Evolutionary conservation across 2,888 invertebrate genomes (phyloP), one percentile per base, ranked within the genome.

Genomic region (Sturmia bella): DNA sequence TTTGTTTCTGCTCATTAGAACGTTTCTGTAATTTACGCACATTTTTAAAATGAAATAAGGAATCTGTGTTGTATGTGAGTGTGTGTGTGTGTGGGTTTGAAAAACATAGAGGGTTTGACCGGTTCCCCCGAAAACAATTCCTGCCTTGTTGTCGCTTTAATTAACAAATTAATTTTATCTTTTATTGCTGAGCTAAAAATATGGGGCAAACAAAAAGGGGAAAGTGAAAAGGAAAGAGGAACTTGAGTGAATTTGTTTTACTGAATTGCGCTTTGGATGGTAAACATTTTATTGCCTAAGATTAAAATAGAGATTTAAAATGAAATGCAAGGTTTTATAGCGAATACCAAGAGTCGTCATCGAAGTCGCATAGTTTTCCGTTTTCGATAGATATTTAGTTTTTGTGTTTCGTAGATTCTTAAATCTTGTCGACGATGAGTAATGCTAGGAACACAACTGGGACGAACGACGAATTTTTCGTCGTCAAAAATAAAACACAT

Each of bases 131-230:
- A 50, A 27, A 59, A n/a, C n/a, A 24, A 52, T 59, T 70, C 17
- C 54, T 39, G 50, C 41, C 45, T 70, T 59, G 59, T 66, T 72
- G 57, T 78, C 66, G 52, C 37, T 66, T 59, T 52, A 72, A 78
- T 78, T 66, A 77, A 77, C 64, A 70, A 70, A 57, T 77, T 70
- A 78, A 72, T 72, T 72, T 39, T 32, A 64, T 77, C 32, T 39
- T 50, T 64, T 32, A 6, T 21, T 59, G 5, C 52, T 43, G n/a
- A n/a, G 19, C 27, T 11, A 41, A 2, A 27, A 48, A 24, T 50
- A 6, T 27, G 27, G 13, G 27, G n/a, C 17, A 3, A 32, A 17
- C 21, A 69, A 61, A 59, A 57, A n/a, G 59, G 56, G 59, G 24
- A 43, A 32, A 9, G 13, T 32, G 5, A 21, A 52, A 7, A 61